Base-by-base conservation (phyloP, 1,140 invertebrate species). In the Choristoneura fumiferana region DNA sequence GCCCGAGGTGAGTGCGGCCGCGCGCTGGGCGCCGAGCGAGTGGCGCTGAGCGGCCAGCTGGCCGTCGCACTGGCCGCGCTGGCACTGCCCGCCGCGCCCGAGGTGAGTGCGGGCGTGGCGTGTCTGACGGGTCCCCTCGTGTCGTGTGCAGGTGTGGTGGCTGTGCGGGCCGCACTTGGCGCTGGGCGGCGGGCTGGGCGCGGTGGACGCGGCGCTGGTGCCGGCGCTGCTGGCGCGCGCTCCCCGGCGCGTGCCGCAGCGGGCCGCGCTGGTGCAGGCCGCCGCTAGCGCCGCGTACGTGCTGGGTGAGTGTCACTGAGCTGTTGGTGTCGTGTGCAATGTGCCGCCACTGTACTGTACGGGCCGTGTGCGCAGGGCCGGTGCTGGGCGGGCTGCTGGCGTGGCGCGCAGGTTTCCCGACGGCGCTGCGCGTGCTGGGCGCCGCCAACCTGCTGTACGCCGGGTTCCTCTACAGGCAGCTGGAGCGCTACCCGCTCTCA, bases 401-500 rank as follows among this genome's bases (percentile, higher is more conserved):
- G 37, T 81, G 73, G 73, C 52, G 49, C 12, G 67, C 61, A 5
- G 81, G 84, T 0, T 83, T 87, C 63, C 73, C 72, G 56, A 53
- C 73, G 0, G 65, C 78, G 1, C 52, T 87, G 67, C 71, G 78
- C 4, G 55, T 66, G 18, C 67, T 83, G 0, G 84, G 74, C n/a
- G 71, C 76, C n/a, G 73, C 73, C 58, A 84, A 83, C 61, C 54
- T 84, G 62, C 65, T 87, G 5, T 83, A 87, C 71, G 62, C 70
- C n/a, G 73, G 55, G 13, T 63, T 57, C 17, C 72, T 84, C 0
- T 82, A 82, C 67, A 63, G 62, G 2, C 62, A 65, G 10, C 73
- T 84, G 2, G 14, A 34, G 10, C 33, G 15, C 0, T 40, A 79
- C 34, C 81, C 81, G 4, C 67, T 84, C 0, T 76, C 74, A 0